Conservation (phyloP, 2,888 invertebrate genomes). For the Archips xylosteana region DNA sequence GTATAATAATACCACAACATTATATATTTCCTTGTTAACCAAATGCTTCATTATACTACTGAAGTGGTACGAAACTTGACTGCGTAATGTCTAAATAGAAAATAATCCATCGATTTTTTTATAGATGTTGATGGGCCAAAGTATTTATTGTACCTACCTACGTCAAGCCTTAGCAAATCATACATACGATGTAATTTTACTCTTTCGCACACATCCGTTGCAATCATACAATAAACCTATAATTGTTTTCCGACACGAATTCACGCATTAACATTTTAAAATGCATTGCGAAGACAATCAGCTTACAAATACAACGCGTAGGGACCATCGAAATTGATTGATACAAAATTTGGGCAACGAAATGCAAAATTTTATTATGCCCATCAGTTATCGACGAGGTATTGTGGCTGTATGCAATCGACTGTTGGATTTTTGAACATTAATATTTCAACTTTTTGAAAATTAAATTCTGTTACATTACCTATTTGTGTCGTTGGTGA, state of each 20-base stretch:
- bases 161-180: too few species aligned
- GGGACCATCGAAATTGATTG: constrained; percentile 37
- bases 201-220: neutral
- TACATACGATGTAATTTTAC: too few species aligned
- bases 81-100: too few species aligned
- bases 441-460: neutral
- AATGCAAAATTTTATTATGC: constrained; percentile 39
- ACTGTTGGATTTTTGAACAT: constrained; percentile 23
- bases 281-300: constrained; percentile 36
- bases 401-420: constrained; percentile 18
- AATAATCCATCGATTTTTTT: too few species aligned
- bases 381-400: constrained; percentile 38
- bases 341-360: constrained; percentile 41
- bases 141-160: too few species aligned
- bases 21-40: too few species aligned
- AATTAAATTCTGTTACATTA: neutral
- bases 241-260: constrained; percentile 2
- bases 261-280: constrained; percentile 29
- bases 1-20: too few species aligned
- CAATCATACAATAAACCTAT: constrained; percentile 1
- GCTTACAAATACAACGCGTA: constrained; percentile 34
- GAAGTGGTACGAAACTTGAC: too few species aligned
- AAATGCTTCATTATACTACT: too few species aligned
- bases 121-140: too few species aligned
- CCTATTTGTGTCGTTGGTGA: too few species aligned